Percentiles rank a stretch among this genome's conserved stretches.
phyloP scores from a whole-genome alignment of 2,797 vertebrate species.

The Neopelma chrysocephalum region DNA sequence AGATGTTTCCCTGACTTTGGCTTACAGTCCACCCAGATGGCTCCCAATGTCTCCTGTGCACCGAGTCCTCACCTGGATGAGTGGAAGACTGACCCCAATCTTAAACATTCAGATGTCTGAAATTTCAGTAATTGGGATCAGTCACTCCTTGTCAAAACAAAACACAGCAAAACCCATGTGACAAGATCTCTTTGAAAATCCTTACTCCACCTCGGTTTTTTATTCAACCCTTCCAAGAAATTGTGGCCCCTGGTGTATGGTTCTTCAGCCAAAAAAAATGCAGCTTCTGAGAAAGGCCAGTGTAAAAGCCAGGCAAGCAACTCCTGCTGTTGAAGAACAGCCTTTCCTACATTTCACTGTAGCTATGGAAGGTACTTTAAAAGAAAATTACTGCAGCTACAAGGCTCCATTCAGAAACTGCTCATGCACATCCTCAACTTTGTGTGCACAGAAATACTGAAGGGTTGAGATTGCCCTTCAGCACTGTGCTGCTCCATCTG shows the following conservation, averaged over 20 bases:
- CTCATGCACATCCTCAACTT: background rate
- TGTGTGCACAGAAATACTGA: background rate
- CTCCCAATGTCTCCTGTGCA: background rate
- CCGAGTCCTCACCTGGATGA: background rate
- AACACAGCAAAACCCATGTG: background rate
- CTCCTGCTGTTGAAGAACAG: background rate
- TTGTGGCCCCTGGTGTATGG: rapidly evolving
- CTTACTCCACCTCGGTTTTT: background rate
- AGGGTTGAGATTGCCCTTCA: background rate
- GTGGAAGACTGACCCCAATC: background rate
- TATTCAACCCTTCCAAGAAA: background rate
- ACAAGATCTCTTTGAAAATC: background rate
- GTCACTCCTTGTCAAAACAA: background rate
- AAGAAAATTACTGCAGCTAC: background rate
- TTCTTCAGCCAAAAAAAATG: background rate
- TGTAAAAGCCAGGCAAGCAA: background rate
- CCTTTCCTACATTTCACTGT: background rate
- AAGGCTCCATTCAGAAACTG: background rate
- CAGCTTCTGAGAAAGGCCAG: background rate
- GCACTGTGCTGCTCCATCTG: background rate
- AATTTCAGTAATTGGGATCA: background rate
- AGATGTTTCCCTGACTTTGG: background rate
- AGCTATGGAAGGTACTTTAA: background rate
- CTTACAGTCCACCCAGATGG: background rate
- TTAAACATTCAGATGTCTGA: background rate